Conservation (phyloP, 2,888 invertebrate genomes). For the Epinotia brunnichana region DNA sequence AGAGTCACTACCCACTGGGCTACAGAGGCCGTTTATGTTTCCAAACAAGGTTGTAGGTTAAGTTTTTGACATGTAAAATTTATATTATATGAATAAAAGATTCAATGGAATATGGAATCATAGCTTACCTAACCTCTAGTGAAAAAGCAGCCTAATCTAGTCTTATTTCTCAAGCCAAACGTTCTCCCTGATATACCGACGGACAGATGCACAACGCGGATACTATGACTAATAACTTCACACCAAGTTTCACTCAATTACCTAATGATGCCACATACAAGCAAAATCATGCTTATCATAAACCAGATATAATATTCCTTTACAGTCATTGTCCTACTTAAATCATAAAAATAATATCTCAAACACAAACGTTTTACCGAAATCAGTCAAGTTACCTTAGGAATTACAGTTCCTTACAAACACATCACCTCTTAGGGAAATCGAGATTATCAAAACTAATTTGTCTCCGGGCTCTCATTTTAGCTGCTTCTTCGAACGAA, state of each 20-base stretch:
- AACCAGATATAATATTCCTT: conserved; percentile 25
- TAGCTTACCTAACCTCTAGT: not conserved
- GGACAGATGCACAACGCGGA: not conserved
- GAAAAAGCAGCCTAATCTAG: no score
- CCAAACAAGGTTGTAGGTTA: not conserved
- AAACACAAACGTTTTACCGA: conserved; percentile 46
- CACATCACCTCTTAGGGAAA: conserved; percentile 75
- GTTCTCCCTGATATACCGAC: not conserved
- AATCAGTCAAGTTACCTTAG: conserved; percentile 41
- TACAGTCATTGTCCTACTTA: conserved; percentile 33
- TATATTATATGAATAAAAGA: no score
- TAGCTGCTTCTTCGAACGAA: conserved; percentile 75
- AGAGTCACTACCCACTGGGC: no score
- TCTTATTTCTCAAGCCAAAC: not conserved
- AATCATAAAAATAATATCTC: conserved; percentile 43
- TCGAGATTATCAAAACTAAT: conserved; percentile 85
- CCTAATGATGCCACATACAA: conserved; percentile 15
- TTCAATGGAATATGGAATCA: no score
- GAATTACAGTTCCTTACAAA: conserved; percentile 39
- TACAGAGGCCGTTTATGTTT: no score
- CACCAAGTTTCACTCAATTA: not conserved
- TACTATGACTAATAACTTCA: conserved; percentile 8
- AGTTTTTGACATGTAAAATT: not conserved
- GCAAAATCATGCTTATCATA: conserved; percentile 9
- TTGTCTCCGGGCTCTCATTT: conserved; percentile 83